phyloP scores from a whole-genome alignment of 2,888 invertebrate genomes.

The Sesamia inferens region DNA sequence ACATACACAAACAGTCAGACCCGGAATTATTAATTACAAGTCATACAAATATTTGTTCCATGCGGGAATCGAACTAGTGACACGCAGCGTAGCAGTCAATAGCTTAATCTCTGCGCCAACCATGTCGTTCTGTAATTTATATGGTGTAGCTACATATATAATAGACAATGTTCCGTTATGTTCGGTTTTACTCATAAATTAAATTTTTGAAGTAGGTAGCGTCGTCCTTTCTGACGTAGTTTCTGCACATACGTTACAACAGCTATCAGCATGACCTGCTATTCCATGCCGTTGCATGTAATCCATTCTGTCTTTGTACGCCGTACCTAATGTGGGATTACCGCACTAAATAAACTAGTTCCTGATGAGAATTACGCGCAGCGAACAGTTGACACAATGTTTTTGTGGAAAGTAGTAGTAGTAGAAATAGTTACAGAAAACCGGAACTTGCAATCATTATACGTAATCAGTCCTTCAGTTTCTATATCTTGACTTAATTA shows the following conservation, averaged over 20 bases:
- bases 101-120: too few species aligned
- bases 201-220: background rate
- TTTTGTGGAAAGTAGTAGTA: background rate
- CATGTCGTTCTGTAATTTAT: too few species aligned
- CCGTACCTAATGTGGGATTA: conserved; percentile 33
- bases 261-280: background rate
- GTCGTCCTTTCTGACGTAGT: background rate
- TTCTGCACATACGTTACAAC: background rate
- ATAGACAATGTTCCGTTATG: too few species aligned
- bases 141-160: too few species aligned
- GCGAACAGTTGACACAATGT: background rate
- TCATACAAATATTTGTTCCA: too few species aligned
- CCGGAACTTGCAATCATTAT: background rate
- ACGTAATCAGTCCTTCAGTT: background rate
- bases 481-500: background rate
- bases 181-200: background rate
- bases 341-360: conserved; percentile 42
- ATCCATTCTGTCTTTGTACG: conserved; percentile 33
- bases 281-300: conserved; percentile 19
- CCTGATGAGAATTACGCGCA: conserved; percentile 45
- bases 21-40: too few species aligned
- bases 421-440: background rate
- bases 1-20: too few species aligned
- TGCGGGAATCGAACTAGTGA: too few species aligned
- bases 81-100: too few species aligned